phyloP scores from a whole-genome alignment of 2,888 invertebrate species.

The Dexiosoma caninum region DNA sequence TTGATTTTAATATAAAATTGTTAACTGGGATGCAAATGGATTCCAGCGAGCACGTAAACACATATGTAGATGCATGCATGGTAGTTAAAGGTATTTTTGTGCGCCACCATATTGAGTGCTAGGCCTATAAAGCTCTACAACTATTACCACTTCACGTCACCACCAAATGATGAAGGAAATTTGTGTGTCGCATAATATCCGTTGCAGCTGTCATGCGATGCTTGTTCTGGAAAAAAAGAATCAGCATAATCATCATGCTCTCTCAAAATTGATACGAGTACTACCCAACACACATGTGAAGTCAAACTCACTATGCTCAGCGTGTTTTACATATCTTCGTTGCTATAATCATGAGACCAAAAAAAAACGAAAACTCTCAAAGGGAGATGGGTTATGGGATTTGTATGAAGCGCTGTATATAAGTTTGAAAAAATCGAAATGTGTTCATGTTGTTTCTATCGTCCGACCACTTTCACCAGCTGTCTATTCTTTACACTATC shows the following conservation, averaged over 20 bases:
- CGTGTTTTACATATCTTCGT: no score
- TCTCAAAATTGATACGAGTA: not conserved
- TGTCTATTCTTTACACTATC: no score
- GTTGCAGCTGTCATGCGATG: conserved; percentile 52
- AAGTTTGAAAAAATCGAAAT: no score
- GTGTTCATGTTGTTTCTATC: no score
- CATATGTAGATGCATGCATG: no score
- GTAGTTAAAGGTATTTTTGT: no score
- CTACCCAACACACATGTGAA: conserved; percentile 1
- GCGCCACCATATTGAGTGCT: not conserved
- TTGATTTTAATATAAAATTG: not conserved
- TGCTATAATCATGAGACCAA: not conserved
- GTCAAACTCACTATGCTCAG: not conserved
- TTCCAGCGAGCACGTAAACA: not conserved
- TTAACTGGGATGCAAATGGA: not conserved
- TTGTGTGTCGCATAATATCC: conserved; percentile 59
- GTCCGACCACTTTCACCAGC: no score
- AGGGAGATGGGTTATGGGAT: no score
- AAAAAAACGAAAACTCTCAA: not conserved
- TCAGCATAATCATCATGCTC: conserved; percentile 15
- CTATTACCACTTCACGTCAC: not conserved
- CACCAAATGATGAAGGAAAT: conserved; percentile 57
- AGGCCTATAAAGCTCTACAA: conserved; percentile 5
- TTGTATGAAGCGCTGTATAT: no score
- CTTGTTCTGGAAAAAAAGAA: not conserved